Evolutionary conservation across 2,888 invertebrate species (phyloP), one percentile per base, ranked within the genome.

Genomic region (Nezara viridula): DNA sequence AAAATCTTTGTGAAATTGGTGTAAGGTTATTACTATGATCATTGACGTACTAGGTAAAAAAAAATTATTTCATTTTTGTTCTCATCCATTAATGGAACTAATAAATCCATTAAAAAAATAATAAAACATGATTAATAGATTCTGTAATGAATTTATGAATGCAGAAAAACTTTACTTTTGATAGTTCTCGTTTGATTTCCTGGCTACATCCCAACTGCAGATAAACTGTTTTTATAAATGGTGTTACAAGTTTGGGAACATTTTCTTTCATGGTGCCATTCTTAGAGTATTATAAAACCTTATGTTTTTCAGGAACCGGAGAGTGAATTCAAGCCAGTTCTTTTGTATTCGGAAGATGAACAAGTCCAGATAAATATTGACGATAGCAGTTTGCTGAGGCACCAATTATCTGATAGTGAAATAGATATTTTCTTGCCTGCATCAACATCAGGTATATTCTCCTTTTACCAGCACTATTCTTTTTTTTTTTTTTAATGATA

Each of bases 321-420:
- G 40, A 44, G n/a, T 44, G 81, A 81, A 44, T 81, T 81, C 44
- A 81, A 81, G 44, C 81, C 81, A 44, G 81, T 81, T 44, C 81
- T 81, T 81, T 44, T 81, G 40, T 81, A 81, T 81, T 40, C 81
- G 10, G 81, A 81, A 44, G 81, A 81, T n/a, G 81, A 81, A 4
- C 81, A 81, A 44, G 81, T 81, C 19, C 81, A 81, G 81, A 81
- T 81, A 32, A 81, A 81, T 81, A 81, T 81, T 81, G 81, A 81
- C 19, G 81, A 81, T 12, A 81, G 81, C 44, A 81, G 44, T 81
- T 81, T 81, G 44, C 44, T 81, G 81, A 81, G 81, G 14, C 81
- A 81, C 44, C 81, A 81, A 24, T 44, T 81, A 44, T 81, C 81
- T 44, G 81, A 81, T n/a, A 81, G 81, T 81, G 81, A 81, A 81